Evolutionary conservation across 2,113 vertebrate species (phyloP).

Genomic region (Bubo bubo): DNA sequence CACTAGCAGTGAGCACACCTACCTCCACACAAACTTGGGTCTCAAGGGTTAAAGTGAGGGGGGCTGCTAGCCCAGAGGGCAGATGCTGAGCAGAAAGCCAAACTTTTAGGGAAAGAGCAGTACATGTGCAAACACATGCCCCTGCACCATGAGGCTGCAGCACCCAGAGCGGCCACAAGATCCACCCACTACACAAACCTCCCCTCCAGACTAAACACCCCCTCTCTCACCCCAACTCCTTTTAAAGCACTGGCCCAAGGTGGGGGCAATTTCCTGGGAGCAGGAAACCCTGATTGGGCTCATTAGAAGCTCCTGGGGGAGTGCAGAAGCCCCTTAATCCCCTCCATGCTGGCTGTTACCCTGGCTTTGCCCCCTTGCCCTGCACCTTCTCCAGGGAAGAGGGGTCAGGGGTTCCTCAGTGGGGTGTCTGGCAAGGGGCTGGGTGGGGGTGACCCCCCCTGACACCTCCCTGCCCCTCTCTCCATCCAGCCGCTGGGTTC

Average conservation of each 20-base stretch:
- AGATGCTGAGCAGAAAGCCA: background rate
- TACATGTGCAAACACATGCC: rapidly evolving
- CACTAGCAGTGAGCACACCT: background rate
- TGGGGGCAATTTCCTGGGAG: background rate
- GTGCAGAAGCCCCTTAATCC: background rate
- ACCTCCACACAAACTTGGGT: too few species aligned
- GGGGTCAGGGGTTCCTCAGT: rapidly evolving
- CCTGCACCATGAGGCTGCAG: rapidly evolving
- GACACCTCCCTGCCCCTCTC: background rate
- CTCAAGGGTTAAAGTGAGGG: background rate
- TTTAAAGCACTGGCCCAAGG: background rate
- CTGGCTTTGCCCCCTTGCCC: background rate
- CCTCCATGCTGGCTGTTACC: background rate
- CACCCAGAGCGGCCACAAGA: background rate
- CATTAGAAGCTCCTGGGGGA: background rate
- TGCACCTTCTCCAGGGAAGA: background rate
- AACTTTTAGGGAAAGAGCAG: background rate
- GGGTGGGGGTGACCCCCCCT: background rate
- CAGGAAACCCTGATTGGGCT: background rate
- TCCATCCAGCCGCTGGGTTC: rapidly evolving
- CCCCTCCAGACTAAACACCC: background rate
- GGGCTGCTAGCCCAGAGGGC: background rate
- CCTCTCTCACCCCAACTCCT: background rate
- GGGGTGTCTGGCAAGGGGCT: rapidly evolving
- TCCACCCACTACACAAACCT: rapidly evolving